Evolutionary conservation across 1,140 invertebrate genomes (phyloP).

Genomic region (Solenopsis invicta): DNA sequence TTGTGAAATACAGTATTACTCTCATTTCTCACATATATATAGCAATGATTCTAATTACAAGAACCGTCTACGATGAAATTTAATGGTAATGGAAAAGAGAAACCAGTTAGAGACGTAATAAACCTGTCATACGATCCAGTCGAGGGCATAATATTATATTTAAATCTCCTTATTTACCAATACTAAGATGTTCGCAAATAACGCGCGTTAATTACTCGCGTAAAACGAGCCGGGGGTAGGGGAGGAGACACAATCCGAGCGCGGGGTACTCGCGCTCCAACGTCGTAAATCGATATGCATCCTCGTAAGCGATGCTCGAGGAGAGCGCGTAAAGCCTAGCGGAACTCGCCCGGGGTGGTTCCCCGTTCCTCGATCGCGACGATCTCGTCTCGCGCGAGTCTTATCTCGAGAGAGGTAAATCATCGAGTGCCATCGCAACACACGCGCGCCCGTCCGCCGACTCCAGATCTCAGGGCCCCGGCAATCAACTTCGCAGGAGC

Average conservation of each 20-base stretch:
- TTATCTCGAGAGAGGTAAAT: slow-evolving; percentile 52
- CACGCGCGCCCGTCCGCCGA: background rate
- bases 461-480: slow-evolving; percentile 19
- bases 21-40: background rate
- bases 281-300: slow-evolving; percentile 24
- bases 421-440: slow-evolving; percentile 15
- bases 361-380: background rate
- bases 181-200: slow-evolving; percentile 8
- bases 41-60: slow-evolving; percentile 4
- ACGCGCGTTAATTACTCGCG: background rate
- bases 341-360: background rate
- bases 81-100: slow-evolving; percentile 22
- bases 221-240: background rate
- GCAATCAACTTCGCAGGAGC: slow-evolving; percentile 23
- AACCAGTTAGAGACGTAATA: background rate
- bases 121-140: slow-evolving; percentile 1
- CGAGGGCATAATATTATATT: slow-evolving; percentile 4
- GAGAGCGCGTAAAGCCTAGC: slow-evolving; percentile 12
- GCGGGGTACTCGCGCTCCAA: background rate
- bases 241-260: background rate
- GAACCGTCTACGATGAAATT: slow-evolving; percentile 24
- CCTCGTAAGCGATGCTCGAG: background rate
- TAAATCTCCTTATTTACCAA: slow-evolving; percentile 21
- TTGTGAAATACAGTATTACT: background rate
- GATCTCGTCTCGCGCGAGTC: slow-evolving; percentile 18